A percentile compares a stretch with the other conserved stretches of the same genome.
Conservation (phyloP, 30 jellyfish, hydroid and myxozoan genomes). For the Catostylus mosaicus region DNA sequence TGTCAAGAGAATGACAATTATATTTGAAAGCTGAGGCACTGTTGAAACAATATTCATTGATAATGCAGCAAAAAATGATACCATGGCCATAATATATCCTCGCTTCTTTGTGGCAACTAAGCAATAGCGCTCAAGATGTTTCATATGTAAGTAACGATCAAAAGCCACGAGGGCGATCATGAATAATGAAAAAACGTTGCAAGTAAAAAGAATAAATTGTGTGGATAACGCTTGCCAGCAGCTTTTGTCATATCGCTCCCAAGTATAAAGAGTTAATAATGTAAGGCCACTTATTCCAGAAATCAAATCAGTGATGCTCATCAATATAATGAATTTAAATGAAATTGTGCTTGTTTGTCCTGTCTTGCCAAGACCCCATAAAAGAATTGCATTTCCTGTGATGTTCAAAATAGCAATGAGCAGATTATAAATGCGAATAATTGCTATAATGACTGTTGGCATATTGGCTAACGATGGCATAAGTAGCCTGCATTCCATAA, state of each 20-base stretch:
- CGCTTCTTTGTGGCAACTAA: not conserved
- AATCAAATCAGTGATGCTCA: not conserved
- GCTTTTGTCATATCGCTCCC: not conserved
- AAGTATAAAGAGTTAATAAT: not conserved
- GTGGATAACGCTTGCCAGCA: not conserved
- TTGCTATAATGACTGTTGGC: not conserved
- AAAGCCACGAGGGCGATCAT: not conserved
- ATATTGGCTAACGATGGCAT: not conserved
- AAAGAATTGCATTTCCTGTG: not conserved
- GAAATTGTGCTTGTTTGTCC: not conserved
- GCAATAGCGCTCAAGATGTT: not conserved
- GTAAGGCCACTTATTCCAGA: not conserved
- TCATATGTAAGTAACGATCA: constrained; percentile 4
- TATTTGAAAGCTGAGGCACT: not conserved
- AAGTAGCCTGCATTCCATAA: not conserved
- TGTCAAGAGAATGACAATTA: not conserved
- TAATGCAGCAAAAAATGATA: not conserved
- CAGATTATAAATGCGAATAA: not conserved
- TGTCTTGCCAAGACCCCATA: not conserved
- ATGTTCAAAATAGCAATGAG: not conserved
- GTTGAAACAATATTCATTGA: not conserved
- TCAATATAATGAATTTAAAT: not conserved
- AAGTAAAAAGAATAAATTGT: not conserved
- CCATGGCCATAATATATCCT: not conserved
- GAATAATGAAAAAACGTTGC: not conserved